Evolutionary conservation across 2,888 invertebrate genomes (phyloP), one percentile per base, ranked within the genome.

Genomic region (Dione juno): DNA sequence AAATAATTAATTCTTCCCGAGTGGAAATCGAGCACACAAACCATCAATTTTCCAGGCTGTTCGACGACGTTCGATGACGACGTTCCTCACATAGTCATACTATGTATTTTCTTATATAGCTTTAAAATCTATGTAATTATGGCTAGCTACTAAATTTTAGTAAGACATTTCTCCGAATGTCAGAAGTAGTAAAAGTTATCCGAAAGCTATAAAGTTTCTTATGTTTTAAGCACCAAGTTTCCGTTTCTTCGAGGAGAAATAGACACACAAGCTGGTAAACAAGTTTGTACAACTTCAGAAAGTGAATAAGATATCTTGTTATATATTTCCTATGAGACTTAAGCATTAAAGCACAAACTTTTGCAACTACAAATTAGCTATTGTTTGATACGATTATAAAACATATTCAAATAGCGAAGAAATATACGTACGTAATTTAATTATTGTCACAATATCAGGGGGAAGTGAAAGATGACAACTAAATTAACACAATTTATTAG

Each of bases 271-370:
- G 54, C 28, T 53, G 28, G 68, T 69, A 63, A 63, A 69, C 63
- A 69, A 69, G 68, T 69, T 63, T 54, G 63, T 63, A 54, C 37
- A 48, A 69, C 53, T 69, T 64, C 37, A 63, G 63, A 45, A 64
- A 63, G 63, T 63, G 67, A 68, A 68, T 68, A 69, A 54, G 63
- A 63, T 54, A 63, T 69, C 54, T 69, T 54, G 63, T 69, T 68
- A 68, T 43, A 43, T 63, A 69, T 54, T 63, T 69, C 53, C 53
- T 64, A 66, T 63, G 45, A 54, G 37, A 63, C 48, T 50, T 45
- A 53, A 61, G 59, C 45, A 52, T 45, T 45, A 50, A 64, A 37
- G 50, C 35, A 45, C 28, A 35, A 61, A 37, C 64, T 64, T 37
- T 50, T 13, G 19, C 35, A 28, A 37, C 48, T 64, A 48, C 48